Percentiles rank a stretch among this genome's conserved stretches.
phyloP scores from a whole-genome alignment of 2,797 vertebrate genomes.

The Eutrigla gurnardus region DNA sequence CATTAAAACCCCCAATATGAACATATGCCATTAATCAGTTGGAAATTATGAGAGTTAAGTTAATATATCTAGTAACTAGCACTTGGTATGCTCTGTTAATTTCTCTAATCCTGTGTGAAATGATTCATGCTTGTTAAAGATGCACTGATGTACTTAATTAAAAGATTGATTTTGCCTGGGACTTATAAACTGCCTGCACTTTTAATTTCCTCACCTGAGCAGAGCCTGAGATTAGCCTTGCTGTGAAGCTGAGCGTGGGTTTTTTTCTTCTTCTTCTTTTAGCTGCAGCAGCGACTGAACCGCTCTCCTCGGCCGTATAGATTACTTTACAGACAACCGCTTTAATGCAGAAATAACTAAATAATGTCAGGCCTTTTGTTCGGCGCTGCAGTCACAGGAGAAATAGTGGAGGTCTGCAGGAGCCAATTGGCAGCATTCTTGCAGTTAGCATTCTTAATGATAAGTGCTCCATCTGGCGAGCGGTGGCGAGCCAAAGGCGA shows the following conservation, averaged over 20 bases:
- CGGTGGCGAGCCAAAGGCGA: slow-evolving; percentile 78
- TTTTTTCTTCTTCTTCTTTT: neutral
- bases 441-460: slow-evolving; percentile 83
- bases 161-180: slow-evolving; percentile 77
- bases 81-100: slow-evolving; percentile 71
- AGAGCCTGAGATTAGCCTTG: slow-evolving; percentile 65
- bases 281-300: slow-evolving; percentile 41
- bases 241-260: slow-evolving; percentile 36
- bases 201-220: slow-evolving; percentile 78
- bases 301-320: slow-evolving; percentile 14
- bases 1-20: slow-evolving; percentile 50
- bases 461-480: slow-evolving; percentile 82
- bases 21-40: slow-evolving; percentile 72
- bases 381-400: slow-evolving; percentile 52
- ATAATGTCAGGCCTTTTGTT: slow-evolving; percentile 71
- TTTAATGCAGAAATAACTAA: slow-evolving; percentile 70
- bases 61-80: slow-evolving; percentile 64
- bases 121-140: slow-evolving; percentile 81
- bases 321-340: slow-evolving; percentile 64
- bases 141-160: slow-evolving; percentile 82
- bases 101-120: slow-evolving; percentile 77
- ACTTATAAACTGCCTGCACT: slow-evolving; percentile 67
- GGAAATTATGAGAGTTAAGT: slow-evolving; percentile 66
- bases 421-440: slow-evolving; percentile 78
- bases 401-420: slow-evolving; percentile 59